Evolutionary conservation across 2,113 vertebrate species (phyloP), one percentile per base, ranked within the genome.

Genomic region (Corythoichthys intestinalis): DNA sequence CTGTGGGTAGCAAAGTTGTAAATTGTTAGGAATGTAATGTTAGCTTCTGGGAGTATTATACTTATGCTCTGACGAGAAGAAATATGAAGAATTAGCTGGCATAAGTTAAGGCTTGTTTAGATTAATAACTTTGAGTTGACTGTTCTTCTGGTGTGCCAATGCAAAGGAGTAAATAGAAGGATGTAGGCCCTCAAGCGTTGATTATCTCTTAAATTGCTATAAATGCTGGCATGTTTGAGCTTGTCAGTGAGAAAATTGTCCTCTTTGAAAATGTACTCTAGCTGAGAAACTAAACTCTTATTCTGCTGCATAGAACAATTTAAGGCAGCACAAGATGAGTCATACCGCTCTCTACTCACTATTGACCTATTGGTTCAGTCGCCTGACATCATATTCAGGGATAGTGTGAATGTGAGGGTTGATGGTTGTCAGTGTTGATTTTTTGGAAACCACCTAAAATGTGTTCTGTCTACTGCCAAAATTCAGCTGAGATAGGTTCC

Each of bases 31-130:
- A 34, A 28, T 56, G 53, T 34, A 56, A 28, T 10, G 3, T 10
- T 54, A 17, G 57, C 2, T 47, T 3, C 8, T 56, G 53, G 34
- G 2, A 2, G 15, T 4, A 20, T 20, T 14, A 66, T 35, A 28
- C 54, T 73, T 37, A 14, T 37, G n/a, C 6, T 14, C 20, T 56
- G 53, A 56, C 4, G 2, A 9, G 53, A 20, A 2, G 4, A 56
- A 58, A 63, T 15, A 17, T 44, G 14, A 50, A 58, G 58, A 49
- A 15, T 1, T 11, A 41, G 2, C 17, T 5, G 12, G 1, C 1
- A 38, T 50, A 3, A 14, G 71, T 63, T 53, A 9, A 28, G 70
- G 49, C 83, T 80, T 82, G 72, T 75, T 66, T 50, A 57, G 3
- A 10, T 38, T 17, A 28, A 20, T 20, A 0, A 44, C 46, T 8